Conservation (phyloP, 2,888 invertebrate species). For the Epirrhoe alternata region DNA sequence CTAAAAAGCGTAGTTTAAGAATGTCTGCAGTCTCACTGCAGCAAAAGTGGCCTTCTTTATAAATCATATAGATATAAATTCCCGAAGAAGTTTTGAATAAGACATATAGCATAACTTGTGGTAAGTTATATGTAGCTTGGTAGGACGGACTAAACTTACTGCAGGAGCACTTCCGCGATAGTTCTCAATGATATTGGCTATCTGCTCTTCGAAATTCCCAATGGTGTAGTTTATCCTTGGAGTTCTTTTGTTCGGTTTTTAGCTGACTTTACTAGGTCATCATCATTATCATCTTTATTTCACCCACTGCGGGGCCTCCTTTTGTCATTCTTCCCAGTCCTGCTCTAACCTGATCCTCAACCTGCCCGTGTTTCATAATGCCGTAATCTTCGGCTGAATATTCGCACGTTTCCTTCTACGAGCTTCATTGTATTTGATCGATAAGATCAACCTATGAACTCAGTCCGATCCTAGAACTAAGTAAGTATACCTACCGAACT, state of each 20-base stretch:
- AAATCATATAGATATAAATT: not conserved
- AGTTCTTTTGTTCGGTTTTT: not conserved
- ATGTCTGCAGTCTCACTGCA: not conserved
- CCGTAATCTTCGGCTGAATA: too few relatives aligned
- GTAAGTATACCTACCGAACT: too few relatives aligned
- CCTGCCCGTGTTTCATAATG: too few relatives aligned
- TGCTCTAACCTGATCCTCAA: too few relatives aligned
- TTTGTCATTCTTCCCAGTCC: too few relatives aligned
- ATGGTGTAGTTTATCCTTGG: not conserved
- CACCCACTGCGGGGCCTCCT: too few relatives aligned
- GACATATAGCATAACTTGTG: conserved; percentile 14
- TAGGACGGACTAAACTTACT: conserved; percentile 17
- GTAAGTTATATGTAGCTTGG: conserved; percentile 14
- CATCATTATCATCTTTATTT: too few relatives aligned
- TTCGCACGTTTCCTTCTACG: too few relatives aligned
- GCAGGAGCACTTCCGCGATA: conserved; percentile 4
- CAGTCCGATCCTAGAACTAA: too few relatives aligned
- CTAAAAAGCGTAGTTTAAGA: too few relatives aligned
- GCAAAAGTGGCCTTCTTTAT: not conserved
- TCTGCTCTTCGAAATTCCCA: not conserved
- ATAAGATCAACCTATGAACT: too few relatives aligned
- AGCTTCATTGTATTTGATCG: too few relatives aligned
- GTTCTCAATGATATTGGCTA: conserved; percentile 3
- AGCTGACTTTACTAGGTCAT: not conserved
- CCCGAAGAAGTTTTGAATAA: conserved; percentile 17